Evolutionary conservation across 2,113 vertebrate genomes (phyloP).

Genomic region (Oxygymnocypris stewartii): DNA sequence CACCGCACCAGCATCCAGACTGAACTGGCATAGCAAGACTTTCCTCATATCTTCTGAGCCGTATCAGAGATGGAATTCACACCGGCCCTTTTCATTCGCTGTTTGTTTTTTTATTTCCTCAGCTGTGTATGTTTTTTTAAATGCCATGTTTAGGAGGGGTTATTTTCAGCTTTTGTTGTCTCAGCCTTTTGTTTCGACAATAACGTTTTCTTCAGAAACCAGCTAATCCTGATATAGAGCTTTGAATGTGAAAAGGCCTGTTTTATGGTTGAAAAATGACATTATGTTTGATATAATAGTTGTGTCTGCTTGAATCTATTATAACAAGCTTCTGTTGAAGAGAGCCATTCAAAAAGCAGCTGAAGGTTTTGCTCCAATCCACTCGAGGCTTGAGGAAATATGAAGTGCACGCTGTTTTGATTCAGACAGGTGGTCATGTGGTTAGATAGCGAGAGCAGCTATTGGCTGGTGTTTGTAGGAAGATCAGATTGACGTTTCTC

Average conservation of each 20-base stretch:
- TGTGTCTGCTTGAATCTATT: background rate
- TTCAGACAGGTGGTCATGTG: background rate
- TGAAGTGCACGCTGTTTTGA: background rate
- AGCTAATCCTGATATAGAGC: background rate
- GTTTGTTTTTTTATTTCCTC: too few species aligned
- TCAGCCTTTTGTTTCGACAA: background rate
- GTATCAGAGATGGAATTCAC: background rate
- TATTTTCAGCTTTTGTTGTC: background rate
- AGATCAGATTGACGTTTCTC: background rate
- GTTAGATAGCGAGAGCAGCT: background rate
- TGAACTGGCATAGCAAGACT: constrained; percentile 29
- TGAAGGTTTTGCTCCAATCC: background rate
- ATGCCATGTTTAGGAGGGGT: background rate
- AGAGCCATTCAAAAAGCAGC: background rate
- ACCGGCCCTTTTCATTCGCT: background rate
- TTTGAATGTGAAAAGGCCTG: background rate
- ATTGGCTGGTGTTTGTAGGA: background rate
- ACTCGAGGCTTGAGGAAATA: background rate
- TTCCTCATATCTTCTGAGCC: constrained; percentile 32
- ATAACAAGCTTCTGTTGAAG: background rate
- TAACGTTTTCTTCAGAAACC: background rate
- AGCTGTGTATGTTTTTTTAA: background rate
- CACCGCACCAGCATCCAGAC: constrained; percentile 5
- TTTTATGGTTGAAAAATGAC: background rate
- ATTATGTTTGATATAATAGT: background rate